These are phyloP conservation scores for Alviniconcha strummeri DNA, from an alignment of 2,888 invertebrate species.

Conservation along the genomic window DNA sequence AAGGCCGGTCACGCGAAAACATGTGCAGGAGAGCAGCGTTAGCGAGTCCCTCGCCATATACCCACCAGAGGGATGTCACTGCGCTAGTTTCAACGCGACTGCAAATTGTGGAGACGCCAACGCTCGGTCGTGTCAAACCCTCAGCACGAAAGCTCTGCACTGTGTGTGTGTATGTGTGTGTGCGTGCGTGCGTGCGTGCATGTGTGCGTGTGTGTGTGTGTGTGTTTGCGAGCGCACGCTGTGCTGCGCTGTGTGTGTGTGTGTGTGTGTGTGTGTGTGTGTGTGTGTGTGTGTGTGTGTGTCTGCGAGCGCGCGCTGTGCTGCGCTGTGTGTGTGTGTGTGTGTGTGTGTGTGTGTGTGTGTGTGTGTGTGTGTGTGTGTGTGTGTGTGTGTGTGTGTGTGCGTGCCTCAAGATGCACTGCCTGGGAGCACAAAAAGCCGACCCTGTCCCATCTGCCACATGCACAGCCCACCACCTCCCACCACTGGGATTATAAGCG, in stretches of 20 bases:
- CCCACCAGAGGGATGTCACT: too few relatives aligned
- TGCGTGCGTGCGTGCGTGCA: not conserved
- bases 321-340: not conserved
- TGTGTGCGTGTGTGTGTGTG: not conserved
- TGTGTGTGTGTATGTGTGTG: not conserved
- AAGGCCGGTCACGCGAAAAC: too few relatives aligned
- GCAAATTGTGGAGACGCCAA: too few relatives aligned
- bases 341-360: not conserved
- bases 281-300: not conserved
- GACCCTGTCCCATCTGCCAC: not conserved
- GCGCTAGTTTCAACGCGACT: too few relatives aligned
- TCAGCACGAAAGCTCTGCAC: too few relatives aligned
- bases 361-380: not conserved
- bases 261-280: not conserved
- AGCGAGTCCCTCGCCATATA: too few relatives aligned
- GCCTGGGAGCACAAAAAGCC: not conserved
- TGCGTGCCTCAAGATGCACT: not conserved
- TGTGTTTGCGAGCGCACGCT: not conserved
- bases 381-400: not conserved
- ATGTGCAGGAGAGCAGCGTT: too few relatives aligned
- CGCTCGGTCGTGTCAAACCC: too few relatives aligned
- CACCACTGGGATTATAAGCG: not conserved
- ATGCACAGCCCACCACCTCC: not conserved
- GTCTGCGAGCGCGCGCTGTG: not conserved
- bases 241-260: not conserved